Evolutionary conservation across 1,140 invertebrate species (phyloP).

Genomic region (Drosophila pruinosa): DNA sequence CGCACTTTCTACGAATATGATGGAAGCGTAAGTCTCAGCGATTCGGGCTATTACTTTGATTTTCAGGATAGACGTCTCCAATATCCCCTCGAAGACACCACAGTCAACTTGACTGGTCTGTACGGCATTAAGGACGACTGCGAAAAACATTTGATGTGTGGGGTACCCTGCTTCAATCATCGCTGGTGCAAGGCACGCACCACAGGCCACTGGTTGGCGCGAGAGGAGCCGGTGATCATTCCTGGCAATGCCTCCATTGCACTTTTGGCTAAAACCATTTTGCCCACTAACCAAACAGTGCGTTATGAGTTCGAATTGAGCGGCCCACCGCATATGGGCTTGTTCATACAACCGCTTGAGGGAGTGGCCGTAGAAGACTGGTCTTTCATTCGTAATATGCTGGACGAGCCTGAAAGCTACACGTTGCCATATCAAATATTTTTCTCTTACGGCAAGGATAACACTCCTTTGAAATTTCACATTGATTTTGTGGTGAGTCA

Average conservation of each 20-base stretch:
- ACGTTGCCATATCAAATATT: constrained; percentile 87
- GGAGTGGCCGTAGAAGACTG: constrained; percentile 85
- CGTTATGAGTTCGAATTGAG: constrained; percentile 64
- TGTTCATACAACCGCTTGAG: constrained; percentile 86
- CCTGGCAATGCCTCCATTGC: constrained; percentile 23
- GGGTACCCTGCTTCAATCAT: constrained; percentile 89
- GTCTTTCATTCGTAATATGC: constrained; percentile 85
- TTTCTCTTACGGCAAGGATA: constrained; percentile 86
- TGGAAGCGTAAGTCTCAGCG: constrained; percentile 84
- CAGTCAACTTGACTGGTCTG: constrained; percentile 83
- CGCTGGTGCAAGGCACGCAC: constrained; percentile 56
- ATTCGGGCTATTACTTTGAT: constrained; percentile 89
- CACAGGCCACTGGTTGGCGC: constrained; percentile 52
- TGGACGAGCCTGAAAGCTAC: constrained; percentile 83
- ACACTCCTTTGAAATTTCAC: constrained; percentile 85
- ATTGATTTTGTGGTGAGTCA: constrained; percentile 85
- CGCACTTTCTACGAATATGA: constrained; percentile 85
- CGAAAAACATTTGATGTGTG: constrained; percentile 87
- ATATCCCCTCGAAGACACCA: constrained; percentile 84
- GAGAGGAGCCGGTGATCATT: constrained; percentile 44
- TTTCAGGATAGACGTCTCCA: constrained; percentile 89
- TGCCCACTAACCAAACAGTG: constrained; percentile 3
- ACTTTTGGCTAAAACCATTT: constrained; percentile 26
- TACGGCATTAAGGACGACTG: constrained; percentile 85
- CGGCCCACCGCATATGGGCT: constrained; percentile 89